These are phyloP conservation scores for Idaea aversata DNA, from an alignment of 2,888 invertebrate species.

Conservation along the genomic window DNA sequence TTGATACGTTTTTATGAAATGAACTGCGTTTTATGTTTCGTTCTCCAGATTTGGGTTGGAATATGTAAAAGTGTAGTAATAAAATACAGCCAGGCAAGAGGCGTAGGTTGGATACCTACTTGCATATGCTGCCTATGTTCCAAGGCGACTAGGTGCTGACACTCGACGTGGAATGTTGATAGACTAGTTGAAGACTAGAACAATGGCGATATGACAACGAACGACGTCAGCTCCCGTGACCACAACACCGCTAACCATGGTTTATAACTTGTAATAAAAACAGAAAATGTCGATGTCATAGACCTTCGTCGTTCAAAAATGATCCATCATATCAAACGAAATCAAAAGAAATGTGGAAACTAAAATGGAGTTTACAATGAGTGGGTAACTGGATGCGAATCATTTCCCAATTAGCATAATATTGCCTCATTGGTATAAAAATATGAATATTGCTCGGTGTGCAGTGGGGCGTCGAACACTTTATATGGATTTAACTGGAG, in stretches of 20 bases:
- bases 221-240: slow-evolving; percentile 38
- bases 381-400: neutral
- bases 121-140: slow-evolving; percentile 30
- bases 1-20: neutral
- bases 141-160: slow-evolving; percentile 42
- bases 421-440: slow-evolving; percentile 43
- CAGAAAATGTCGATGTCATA: slow-evolving; percentile 13
- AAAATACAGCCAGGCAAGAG: slow-evolving; percentile 25
- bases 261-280: slow-evolving; percentile 22
- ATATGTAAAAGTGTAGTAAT: slow-evolving; percentile 33
- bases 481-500: slow-evolving; percentile 74
- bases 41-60: slow-evolving; percentile 24
- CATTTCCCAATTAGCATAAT: neutral
- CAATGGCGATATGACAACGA: slow-evolving; percentile 32
- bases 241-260: slow-evolving; percentile 31
- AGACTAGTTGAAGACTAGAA: slow-evolving; percentile 53
- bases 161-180: slow-evolving; percentile 54
- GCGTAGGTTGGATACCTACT: slow-evolving; percentile 25
- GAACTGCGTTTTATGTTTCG: neutral
- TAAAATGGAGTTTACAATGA: neutral
- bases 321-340: neutral
- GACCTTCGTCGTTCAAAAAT: slow-evolving; percentile 5
- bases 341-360: neutral
- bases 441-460: slow-evolving; percentile 64
- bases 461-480: slow-evolving; percentile 63